phyloP scores from a whole-genome alignment of 2,797 vertebrate genomes.

The Enteromius paludinosus region DNA sequence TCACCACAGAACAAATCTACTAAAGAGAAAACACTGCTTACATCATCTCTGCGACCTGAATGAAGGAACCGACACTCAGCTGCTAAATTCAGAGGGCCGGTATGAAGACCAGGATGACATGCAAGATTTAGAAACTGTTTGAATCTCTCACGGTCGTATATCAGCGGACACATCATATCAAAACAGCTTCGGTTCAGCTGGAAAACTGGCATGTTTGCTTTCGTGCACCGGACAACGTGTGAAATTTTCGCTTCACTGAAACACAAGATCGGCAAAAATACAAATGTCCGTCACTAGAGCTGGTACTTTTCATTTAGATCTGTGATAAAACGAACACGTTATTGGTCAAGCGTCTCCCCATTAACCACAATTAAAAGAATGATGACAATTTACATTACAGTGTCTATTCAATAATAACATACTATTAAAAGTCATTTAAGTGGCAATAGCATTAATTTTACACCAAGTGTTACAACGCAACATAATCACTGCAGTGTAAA shows the following conservation, averaged over 20 bases:
- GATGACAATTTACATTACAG: conserved; percentile 12
- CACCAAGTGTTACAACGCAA: conserved; percentile 10
- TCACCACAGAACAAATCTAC: conserved; percentile 22
- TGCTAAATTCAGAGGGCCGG: conserved; percentile 79
- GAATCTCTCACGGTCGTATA: conserved; percentile 20
- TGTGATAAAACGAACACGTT: conserved; percentile 11
- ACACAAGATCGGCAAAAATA: conserved; percentile 40
- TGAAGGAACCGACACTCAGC: conserved; percentile 63
- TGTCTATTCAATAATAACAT: background rate
- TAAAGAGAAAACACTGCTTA: conserved; percentile 28
- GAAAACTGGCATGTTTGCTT: background rate
- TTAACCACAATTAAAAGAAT: conserved; percentile 22
- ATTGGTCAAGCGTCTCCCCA: background rate
- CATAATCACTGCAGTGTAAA: conserved; percentile 29
- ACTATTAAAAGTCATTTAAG: background rate
- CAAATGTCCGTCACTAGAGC: conserved; percentile 15
- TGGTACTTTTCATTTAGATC: background rate
- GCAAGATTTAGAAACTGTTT: conserved; percentile 25
- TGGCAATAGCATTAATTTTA: background rate
- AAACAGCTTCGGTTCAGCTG: background rate
- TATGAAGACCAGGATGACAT: conserved; percentile 72
- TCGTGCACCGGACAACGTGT: background rate
- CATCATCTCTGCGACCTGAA: conserved; percentile 36
- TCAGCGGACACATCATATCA: conserved; percentile 7
- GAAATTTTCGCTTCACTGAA: conserved; percentile 47